Evolutionary conservation across 2,113 vertebrate genomes (phyloP).

Genomic region (Poeciliopsis retropinna): DNA sequence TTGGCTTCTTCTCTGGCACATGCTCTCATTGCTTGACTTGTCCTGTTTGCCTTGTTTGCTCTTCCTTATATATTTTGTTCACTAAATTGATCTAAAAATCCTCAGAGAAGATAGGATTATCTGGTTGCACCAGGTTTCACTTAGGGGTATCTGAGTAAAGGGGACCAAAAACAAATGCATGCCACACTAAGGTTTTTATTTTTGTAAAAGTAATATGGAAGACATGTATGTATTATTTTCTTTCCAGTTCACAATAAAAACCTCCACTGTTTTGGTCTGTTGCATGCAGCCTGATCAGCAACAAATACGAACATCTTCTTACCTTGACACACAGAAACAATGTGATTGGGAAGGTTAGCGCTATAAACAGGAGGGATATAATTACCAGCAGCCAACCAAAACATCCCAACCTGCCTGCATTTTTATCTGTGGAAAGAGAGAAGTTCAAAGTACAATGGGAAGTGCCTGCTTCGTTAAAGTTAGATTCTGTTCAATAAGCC

Average conservation of each 20-base stretch:
- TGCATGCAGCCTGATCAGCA: background rate
- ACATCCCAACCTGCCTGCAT: constrained; percentile 69
- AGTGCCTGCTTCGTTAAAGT: background rate
- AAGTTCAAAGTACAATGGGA: background rate
- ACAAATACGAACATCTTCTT: constrained; percentile 22
- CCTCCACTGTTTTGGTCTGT: background rate
- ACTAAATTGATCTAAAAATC: too few relatives aligned
- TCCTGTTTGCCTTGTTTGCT: too few relatives aligned
- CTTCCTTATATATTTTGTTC: too few relatives aligned
- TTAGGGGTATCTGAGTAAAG: background rate
- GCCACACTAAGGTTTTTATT: background rate
- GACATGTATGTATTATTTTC: background rate
- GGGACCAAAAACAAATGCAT: background rate
- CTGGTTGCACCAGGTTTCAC: background rate
- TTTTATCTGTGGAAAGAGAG: constrained; percentile 72
- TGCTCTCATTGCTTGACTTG: too few relatives aligned
- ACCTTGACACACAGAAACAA: constrained; percentile 89
- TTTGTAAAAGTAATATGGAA: background rate
- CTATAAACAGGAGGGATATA: constrained; percentile 81
- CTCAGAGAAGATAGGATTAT: background rate
- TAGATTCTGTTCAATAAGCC: background rate
- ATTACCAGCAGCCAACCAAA: constrained; percentile 85
- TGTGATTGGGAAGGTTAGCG: constrained; percentile 83
- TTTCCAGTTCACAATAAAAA: background rate
- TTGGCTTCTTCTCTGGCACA: too few relatives aligned